Base-by-base conservation (phyloP, 2,797 vertebrate species). In the Premnoplex brunnescens region DNA sequence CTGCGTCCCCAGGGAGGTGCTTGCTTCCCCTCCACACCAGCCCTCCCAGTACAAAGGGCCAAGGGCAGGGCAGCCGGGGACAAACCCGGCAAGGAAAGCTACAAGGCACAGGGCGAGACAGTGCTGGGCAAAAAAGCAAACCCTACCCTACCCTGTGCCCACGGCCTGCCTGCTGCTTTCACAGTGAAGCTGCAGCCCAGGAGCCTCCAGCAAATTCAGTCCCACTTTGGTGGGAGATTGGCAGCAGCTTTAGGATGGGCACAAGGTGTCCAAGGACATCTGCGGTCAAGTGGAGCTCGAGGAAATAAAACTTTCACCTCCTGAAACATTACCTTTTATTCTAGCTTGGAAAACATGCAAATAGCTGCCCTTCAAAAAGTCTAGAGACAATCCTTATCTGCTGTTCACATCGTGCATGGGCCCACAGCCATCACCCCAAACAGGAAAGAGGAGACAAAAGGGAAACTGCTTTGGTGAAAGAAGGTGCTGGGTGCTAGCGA, bases 381-480 rank as follows among this genome's bases (percentile, higher is more conserved):
- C n/a, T 37, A 12, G 36, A 84, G 17, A 80, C 14, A 46, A 51
- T 52, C 18, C 28, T 74, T 39, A 24, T 7, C 55, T 79, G 39
- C 46, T 59, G 15, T 12, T 85, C 55, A 11, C 34, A 48, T 34
- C 4, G 1, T 1, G 14, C 0, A 0, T 22, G 26, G 54, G 52
- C 75, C 10, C 1, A 1, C 0, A 0, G 60, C 39, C 6, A 0
- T 20, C 41, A 58, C 22, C 46, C 36, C 56, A 59, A 77, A 58
- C 5, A 51, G 78, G 28, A 60, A 56, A 16, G 19, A 22, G 46
- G 16, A 72, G 48, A 7, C n/a, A 64, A 81, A 90, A 58, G 20
- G 34, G 74, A 73, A 78, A 79, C 7, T 24, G 0, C 27, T 68
- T 43, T 4, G 16, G 34, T 58, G 49, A 75, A 72, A 69, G 48